Evolutionary conservation across 2,797 vertebrate genomes (phyloP).

Genomic region (Lithobates sylvaticus): DNA sequence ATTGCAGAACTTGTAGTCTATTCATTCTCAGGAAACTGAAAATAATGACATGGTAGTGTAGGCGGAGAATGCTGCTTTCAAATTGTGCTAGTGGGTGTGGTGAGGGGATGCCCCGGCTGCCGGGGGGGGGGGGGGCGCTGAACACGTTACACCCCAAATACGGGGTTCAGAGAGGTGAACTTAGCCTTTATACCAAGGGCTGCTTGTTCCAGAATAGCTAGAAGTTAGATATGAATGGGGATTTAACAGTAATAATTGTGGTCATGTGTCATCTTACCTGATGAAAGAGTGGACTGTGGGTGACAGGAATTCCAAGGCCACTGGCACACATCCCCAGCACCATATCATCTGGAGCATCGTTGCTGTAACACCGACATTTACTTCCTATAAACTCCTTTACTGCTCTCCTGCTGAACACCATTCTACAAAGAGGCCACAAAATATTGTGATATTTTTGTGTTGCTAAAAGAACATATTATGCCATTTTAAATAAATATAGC

Average conservation of each 20-base stretch:
- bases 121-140: no score
- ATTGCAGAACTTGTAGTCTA: no score
- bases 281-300: constrained; percentile 94
- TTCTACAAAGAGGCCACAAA: constrained; percentile 73
- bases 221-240: not conserved
- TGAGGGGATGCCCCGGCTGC: no score
- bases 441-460: not conserved
- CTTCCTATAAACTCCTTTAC: constrained; percentile 85
- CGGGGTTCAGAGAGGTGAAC: no score
- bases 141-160: no score
- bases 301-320: constrained; percentile 86
- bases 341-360: constrained; percentile 96
- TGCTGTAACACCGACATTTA: constrained; percentile 93
- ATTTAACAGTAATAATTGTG: no score
- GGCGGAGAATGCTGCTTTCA: no score
- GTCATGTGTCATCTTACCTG: constrained; percentile 80
- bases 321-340: constrained; percentile 97
- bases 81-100: no score
- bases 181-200: no score
- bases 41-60: no score
- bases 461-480: not conserved
- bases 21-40: no score
- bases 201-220: no score
- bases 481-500: not conserved
- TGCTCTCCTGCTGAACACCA: constrained; percentile 93